Base-by-base conservation (phyloP, 1,140 invertebrate species). In the Portunus trituberculatus region DNA sequence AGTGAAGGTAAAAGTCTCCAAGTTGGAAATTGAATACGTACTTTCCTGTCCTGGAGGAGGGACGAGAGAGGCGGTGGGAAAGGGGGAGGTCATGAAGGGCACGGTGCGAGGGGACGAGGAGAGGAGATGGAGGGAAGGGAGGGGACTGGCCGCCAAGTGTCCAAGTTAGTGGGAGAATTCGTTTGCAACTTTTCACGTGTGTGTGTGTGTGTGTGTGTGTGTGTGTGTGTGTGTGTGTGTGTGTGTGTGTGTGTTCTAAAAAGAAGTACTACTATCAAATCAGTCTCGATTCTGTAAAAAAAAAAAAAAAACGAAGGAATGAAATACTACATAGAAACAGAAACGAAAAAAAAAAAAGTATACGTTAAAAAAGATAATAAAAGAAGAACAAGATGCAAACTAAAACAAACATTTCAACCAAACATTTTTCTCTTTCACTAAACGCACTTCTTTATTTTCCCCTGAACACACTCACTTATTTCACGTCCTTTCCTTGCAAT, bases 201-300 rank as follows among this genome's bases (percentile, higher is more conserved):
- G 12, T 88, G 86, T 88, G 32, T 88, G 31, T 88, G 32, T 88
- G 31, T 88, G 32, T 88, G 86, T 88, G 32, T 88, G 31, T 88
- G 32, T 88, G 86, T 88, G 32, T 88, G 86, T 88, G 86, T 88
- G 86, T 88, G 86, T 88, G 86, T 88, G 86, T 88, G 86, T 88
- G 86, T 88, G 86, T 88, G 86, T 88, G 86, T 88, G 86, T 88
- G 86, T 88, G 86, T 88, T 6, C 14, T 6, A 7, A 6, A 14
- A 7, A 14, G 6, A 28, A 16, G 86, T 87, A 39, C 39, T 39
- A 39, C 39, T 39, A 39, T 39, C 39, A 39, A 1, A 39, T 39
- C 1, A 39, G 39, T 39, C 6, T 39, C 39, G n/a, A n/a, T 39
- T 39, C 39, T 39, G 39, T 39, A 39, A 39, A 39, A 39, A 39